phyloP scores from a whole-genome alignment of 1,140 invertebrate genomes.

The Olivierus martensii region DNA sequence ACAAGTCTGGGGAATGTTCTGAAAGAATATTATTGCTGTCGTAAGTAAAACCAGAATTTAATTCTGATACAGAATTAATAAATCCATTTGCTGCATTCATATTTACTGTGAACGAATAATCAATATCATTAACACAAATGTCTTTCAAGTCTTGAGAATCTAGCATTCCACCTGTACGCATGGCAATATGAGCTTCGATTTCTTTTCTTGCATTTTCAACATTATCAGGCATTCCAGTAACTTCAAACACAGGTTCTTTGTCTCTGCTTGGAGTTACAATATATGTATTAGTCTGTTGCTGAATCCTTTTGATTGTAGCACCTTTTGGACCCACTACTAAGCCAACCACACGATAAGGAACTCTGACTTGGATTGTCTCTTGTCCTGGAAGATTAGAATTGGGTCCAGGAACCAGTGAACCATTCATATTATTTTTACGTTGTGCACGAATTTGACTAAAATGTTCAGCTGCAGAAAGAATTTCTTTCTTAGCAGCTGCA shows the following conservation, averaged over 20 bases:
- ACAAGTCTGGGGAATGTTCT: slow-evolving; percentile 15
- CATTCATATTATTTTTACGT: slow-evolving; percentile 58
- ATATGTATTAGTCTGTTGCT: slow-evolving; percentile 98
- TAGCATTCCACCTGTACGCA: slow-evolving; percentile 62
- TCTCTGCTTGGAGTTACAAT: slow-evolving; percentile 97
- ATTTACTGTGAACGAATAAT: slow-evolving; percentile 4
- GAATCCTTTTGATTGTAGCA: slow-evolving; percentile 97
- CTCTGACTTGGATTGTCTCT: slow-evolving; percentile 91
- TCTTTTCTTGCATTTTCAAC: slow-evolving; percentile 89
- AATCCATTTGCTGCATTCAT: slow-evolving; percentile 7
- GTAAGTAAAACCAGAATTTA: slow-evolving; percentile 12
- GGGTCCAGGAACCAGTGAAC: slow-evolving; percentile 20
- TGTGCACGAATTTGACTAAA: slow-evolving; percentile 96
- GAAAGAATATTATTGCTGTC: slow-evolving; percentile 22
- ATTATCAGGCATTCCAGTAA: slow-evolving; percentile 90
- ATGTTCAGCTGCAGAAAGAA: slow-evolving; percentile 96
- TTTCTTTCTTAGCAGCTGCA: slow-evolving; percentile 87
- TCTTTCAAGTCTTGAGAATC: slow-evolving; percentile 1
- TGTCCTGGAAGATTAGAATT: slow-evolving; percentile 52
- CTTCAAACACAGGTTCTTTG: slow-evolving; percentile 97
- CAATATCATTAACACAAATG: background rate
- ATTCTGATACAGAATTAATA: slow-evolving; percentile 8
- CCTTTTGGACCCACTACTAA: slow-evolving; percentile 97
- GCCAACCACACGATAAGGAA: slow-evolving; percentile 95
- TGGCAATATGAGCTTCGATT: slow-evolving; percentile 95